Evolutionary conservation across 1,140 invertebrate species (phyloP).

Genomic region (Andrena cerasifolii): DNA sequence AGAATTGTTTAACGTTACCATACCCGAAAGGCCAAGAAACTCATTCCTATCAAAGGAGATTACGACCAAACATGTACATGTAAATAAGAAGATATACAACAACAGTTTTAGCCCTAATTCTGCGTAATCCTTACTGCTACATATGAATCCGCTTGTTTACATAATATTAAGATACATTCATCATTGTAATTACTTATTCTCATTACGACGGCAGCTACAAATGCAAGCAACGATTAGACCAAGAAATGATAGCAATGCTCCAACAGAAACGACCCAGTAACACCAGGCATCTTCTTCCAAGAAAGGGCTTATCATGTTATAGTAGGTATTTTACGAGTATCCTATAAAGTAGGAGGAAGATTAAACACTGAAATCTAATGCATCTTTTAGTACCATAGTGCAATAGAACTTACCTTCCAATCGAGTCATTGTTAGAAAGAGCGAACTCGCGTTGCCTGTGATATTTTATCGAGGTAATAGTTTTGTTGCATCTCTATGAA

Average conservation of each 20-base stretch:
- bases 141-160: no score
- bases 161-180: background rate
- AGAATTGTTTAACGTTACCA: constrained; percentile 80
- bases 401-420: background rate
- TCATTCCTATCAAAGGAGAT: constrained; percentile 77
- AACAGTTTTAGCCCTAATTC: background rate
- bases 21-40: constrained; percentile 80
- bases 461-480: background rate
- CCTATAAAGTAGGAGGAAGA: background rate
- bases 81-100: background rate
- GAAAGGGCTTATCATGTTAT: constrained; percentile 70
- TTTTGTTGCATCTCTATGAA: background rate
- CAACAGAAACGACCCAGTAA: constrained; percentile 77
- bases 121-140: background rate
- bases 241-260: constrained; percentile 76
- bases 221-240: constrained; percentile 78
- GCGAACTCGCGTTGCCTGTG: no score
- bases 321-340: background rate
- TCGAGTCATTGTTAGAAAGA: constrained; percentile 10
- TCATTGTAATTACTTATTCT: constrained; percentile 74
- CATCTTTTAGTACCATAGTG: background rate
- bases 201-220: constrained; percentile 78
- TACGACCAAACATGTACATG: constrained; percentile 17
- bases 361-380: background rate
- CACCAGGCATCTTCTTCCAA: constrained; percentile 74